Evolutionary conservation across 2,797 vertebrate genomes (phyloP).

Genomic region (Margarornis squamiger): DNA sequence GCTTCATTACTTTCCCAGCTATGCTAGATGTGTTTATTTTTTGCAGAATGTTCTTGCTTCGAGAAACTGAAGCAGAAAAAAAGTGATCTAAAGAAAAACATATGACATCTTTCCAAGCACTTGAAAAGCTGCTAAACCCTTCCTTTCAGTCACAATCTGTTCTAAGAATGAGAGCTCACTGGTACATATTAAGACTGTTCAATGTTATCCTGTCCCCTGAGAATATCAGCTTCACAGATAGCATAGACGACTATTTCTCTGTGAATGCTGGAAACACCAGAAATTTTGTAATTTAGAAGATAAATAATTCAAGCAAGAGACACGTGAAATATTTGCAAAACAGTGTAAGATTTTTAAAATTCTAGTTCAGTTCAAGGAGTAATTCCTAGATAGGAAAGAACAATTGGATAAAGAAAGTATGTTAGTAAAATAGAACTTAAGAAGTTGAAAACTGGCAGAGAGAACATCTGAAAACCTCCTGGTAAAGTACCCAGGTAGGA

Average conservation of each 20-base stretch:
- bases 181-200: constrained; percentile 8
- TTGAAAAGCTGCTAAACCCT: constrained; percentile 44
- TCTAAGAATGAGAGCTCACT: constrained; percentile 15
- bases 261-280: background rate
- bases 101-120: constrained; percentile 35
- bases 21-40: constrained; percentile 10
- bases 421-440: background rate
- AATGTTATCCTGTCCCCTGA: constrained; percentile 10
- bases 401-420: background rate
- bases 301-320: background rate
- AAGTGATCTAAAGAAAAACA: constrained; percentile 22
- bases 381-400: background rate
- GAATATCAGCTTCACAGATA: constrained; percentile 51
- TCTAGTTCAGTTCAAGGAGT: background rate
- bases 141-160: constrained; percentile 56
- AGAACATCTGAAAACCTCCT: constrained; percentile 22
- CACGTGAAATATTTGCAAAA: background rate
- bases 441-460: background rate
- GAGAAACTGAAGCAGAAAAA: constrained; percentile 13
- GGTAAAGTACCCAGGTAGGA: constrained; percentile 30
- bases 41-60: background rate
- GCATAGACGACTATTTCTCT: background rate
- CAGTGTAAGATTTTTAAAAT: background rate
- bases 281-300: background rate
- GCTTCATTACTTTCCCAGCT: background rate